These are phyloP conservation scores for Dinoponera quadriceps DNA, from an alignment of 1,140 invertebrate genomes.

Conservation along the genomic window DNA sequence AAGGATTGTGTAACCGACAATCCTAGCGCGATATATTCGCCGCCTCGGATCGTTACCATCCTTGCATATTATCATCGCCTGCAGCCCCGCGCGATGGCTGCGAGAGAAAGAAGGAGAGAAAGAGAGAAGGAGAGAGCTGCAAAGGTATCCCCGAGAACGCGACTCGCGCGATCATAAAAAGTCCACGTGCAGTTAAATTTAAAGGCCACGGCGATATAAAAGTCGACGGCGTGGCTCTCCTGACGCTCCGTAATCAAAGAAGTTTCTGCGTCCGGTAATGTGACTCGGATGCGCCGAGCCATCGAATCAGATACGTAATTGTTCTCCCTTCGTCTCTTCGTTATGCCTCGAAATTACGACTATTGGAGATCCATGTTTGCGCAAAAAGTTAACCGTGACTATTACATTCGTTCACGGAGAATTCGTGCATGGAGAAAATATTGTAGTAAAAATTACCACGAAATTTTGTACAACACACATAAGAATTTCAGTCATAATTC, in stretches of 20 bases:
- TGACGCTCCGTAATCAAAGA: not conserved
- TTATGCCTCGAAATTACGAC: not conserved
- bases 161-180: constrained; percentile 6
- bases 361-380: not conserved
- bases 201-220: constrained; percentile 16
- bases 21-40: constrained; percentile 32
- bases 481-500: no score
- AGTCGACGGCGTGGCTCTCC: not conserved
- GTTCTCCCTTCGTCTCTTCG: not conserved
- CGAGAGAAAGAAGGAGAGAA: no score
- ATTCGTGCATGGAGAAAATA: no score
- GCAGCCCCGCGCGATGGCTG: not conserved
- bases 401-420: not conserved
- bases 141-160: constrained; percentile 19
- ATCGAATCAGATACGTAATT: constrained; percentile 8
- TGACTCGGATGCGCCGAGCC: not conserved
- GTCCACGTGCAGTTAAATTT: constrained; percentile 9
- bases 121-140: not conserved
- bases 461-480: no score
- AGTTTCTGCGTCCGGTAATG: not conserved
- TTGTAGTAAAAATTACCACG: no score
- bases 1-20: constrained; percentile 65
- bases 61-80: constrained; percentile 52
- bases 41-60: constrained; percentile 65
- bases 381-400: constrained; percentile 4